Conservation (phyloP, 2,113 vertebrate species). For the Atrichornis clamosus region DNA sequence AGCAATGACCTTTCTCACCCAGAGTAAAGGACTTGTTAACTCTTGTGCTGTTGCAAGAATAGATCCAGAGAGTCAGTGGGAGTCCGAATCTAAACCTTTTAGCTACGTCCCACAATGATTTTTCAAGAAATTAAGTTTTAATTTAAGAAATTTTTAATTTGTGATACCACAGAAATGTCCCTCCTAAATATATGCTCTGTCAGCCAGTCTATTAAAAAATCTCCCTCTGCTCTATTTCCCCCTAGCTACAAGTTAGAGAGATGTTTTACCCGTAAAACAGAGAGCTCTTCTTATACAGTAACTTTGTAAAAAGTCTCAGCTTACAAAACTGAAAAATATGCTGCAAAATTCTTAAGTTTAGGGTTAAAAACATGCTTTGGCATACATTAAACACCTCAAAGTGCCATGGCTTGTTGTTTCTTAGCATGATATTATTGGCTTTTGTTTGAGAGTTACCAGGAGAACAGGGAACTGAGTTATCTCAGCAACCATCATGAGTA, state of each 20-base stretch:
- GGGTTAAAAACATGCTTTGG: neutral
- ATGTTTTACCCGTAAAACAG: neutral
- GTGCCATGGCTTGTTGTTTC: neutral
- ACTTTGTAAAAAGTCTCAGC: neutral
- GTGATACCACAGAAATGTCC: neutral
- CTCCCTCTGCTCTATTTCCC: neutral
- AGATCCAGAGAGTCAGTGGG: neutral
- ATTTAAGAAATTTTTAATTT: no score
- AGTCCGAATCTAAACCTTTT: neutral
- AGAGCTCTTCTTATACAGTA: neutral
- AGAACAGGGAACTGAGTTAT: neutral
- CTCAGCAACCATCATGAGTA: neutral
- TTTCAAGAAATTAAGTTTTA: neutral
- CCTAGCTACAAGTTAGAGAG: neutral
- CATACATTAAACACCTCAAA: neutral
- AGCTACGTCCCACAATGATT: neutral
- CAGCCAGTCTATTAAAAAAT: neutral
- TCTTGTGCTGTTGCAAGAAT: neutral
- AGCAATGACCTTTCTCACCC: fast-evolving
- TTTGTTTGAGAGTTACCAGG: neutral
- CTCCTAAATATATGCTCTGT: neutral
- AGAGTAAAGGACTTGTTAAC: neutral
- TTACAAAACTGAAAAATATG: neutral
- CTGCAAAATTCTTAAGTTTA: neutral
- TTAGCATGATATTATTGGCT: neutral